Percentiles rank a stretch among this genome's conserved stretches.
phyloP scores from a whole-genome alignment of 2,888 invertebrate genomes.

The Cactoblastis cactorum region DNA sequence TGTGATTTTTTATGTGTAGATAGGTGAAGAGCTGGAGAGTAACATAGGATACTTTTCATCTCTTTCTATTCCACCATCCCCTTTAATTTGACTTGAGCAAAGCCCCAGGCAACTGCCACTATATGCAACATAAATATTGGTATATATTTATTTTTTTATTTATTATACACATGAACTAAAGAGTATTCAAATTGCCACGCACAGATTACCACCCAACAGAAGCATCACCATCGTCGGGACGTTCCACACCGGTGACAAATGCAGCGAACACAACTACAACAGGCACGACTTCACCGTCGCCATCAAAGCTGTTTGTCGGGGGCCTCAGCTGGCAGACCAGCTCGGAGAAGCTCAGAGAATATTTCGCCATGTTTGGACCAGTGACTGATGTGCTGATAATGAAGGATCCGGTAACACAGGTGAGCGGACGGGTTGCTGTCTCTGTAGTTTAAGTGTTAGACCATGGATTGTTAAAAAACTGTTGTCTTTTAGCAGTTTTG shows the following conservation, averaged over 20 bases:
- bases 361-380: constrained; percentile 94
- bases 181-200: background rate
- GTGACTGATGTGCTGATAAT: constrained; percentile 95
- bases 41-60: no score
- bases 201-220: constrained; percentile 45
- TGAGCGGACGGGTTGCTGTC: constrained; percentile 44
- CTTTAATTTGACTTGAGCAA: no score
- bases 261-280: constrained; percentile 35
- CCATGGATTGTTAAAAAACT: no score
- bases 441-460: no score
- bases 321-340: constrained; percentile 97
- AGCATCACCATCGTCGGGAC: constrained; percentile 82
- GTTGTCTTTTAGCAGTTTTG: no score
- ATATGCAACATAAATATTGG: no score
- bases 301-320: constrained; percentile 93
- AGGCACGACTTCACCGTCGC: constrained; percentile 74
- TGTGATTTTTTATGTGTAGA: no score
- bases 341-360: constrained; percentile 93
- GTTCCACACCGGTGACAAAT: constrained; percentile 82
- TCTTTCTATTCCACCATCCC: no score
- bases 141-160: no score
- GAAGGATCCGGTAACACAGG: constrained; percentile 97
- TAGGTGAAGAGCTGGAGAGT: no score
- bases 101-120: no score
- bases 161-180: no score